Conservation (phyloP, 2,888 invertebrate species). For the Plemyria rubiginata region DNA sequence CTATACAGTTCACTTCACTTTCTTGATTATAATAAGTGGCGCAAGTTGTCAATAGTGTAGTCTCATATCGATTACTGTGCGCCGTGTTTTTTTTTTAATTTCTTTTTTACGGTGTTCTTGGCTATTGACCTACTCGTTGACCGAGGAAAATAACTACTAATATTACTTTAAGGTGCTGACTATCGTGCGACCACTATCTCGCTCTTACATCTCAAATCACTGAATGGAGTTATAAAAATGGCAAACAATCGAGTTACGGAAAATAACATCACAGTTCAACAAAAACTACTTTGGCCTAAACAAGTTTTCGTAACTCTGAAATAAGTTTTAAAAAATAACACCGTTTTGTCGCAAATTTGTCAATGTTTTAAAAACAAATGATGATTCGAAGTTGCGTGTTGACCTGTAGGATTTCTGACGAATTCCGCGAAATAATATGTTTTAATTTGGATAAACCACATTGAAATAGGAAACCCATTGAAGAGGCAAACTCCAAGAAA, state of each 20-base stretch:
- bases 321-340: too few relatives aligned
- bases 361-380: not conserved
- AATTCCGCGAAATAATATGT: not conserved
- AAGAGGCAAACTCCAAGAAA: slow-evolving; percentile 4
- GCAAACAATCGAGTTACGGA: too few relatives aligned
- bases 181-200: too few relatives aligned
- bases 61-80: not conserved
- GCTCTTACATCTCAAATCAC: too few relatives aligned
- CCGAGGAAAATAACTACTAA: not conserved
- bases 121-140: not conserved
- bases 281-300: too few relatives aligned
- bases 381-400: not conserved
- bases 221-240: too few relatives aligned
- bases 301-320: too few relatives aligned
- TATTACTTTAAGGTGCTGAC: not conserved
- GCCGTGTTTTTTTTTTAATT: not conserved
- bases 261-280: too few relatives aligned
- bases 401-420: not conserved
- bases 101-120: not conserved
- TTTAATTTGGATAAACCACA: not conserved
- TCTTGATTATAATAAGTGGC: slow-evolving; percentile 3
- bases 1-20: slow-evolving; percentile 11
- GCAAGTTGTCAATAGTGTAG: not conserved
- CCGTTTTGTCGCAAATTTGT: too few relatives aligned
- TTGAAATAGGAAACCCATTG: slow-evolving; percentile 4